Evolutionary conservation across 2,113 vertebrate species (phyloP).

Genomic region (Seriola dumerili): DNA sequence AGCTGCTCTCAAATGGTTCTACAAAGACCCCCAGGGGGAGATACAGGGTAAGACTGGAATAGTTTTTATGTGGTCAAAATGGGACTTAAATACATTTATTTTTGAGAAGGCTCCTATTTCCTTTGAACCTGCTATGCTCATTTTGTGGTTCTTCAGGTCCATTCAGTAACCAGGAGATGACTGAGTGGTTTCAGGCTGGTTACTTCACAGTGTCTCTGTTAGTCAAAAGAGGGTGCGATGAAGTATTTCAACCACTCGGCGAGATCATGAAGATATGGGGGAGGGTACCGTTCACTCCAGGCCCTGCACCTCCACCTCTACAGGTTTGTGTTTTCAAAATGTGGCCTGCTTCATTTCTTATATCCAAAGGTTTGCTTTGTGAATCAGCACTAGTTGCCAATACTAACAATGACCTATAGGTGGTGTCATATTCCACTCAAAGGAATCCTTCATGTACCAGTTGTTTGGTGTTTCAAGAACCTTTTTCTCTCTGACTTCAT

Average conservation of each 20-base stretch:
- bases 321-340: conserved; percentile 82
- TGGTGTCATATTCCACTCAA: conserved; percentile 32
- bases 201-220: conserved; percentile 98
- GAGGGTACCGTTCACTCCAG: conserved; percentile 93
- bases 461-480: neutral
- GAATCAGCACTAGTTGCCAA: neutral
- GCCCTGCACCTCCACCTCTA: conserved; percentile 91
- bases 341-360: neutral
- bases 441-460: neutral
- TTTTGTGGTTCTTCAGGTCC: conserved; percentile 86
- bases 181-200: conserved; percentile 98
- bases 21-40: conserved; percentile 99
- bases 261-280: conserved; percentile 99
- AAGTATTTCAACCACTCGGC: conserved; percentile 94
- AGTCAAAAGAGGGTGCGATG: conserved; percentile 98
- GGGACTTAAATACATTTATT: neutral
- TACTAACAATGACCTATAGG: conserved; percentile 45
- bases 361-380: neutral
- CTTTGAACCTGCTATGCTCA: neutral
- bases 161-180: conserved; percentile 97
- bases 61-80: neutral
- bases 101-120: neutral
- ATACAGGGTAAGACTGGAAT: conserved; percentile 91
- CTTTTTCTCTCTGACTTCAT: neutral
- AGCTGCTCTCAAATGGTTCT: conserved; percentile 98